Conservation (phyloP, 2,113 vertebrate species). For the Sylvietta virens region DNA sequence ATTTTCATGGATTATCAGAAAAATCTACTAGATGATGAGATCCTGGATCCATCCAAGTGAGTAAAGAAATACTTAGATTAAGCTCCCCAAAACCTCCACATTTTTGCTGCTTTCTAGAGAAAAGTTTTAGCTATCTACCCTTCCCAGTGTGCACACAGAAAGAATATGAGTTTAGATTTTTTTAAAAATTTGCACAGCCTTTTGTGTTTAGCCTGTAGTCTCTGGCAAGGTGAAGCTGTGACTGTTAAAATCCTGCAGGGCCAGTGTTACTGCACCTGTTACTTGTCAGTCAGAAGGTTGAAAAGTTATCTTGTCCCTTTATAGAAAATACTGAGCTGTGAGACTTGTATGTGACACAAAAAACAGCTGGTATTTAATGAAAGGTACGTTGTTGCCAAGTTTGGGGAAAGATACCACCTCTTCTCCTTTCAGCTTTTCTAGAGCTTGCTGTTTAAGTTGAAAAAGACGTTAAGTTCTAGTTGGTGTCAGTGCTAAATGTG, state of each 20-base stretch:
- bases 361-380: background rate
- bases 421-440: background rate
- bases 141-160: background rate
- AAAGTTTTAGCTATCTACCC: background rate
- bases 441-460: background rate
- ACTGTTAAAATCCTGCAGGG: background rate
- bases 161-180: background rate
- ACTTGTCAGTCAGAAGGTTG: fast-evolving
- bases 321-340: background rate
- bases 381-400: background rate
- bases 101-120: background rate
- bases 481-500: background rate
- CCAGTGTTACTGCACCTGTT: background rate
- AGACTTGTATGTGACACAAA: background rate
- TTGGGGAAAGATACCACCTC: background rate
- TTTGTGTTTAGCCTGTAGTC: background rate
- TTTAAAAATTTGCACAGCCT: background rate
- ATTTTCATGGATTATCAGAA: background rate
- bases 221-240: background rate
- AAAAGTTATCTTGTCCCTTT: background rate
- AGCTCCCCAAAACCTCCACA: background rate
- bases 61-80: background rate
- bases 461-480: background rate
- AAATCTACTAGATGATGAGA: background rate
- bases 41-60: background rate